Base-by-base conservation (phyloP, 2,797 vertebrate genomes). In the Tapirus indicus region DNA sequence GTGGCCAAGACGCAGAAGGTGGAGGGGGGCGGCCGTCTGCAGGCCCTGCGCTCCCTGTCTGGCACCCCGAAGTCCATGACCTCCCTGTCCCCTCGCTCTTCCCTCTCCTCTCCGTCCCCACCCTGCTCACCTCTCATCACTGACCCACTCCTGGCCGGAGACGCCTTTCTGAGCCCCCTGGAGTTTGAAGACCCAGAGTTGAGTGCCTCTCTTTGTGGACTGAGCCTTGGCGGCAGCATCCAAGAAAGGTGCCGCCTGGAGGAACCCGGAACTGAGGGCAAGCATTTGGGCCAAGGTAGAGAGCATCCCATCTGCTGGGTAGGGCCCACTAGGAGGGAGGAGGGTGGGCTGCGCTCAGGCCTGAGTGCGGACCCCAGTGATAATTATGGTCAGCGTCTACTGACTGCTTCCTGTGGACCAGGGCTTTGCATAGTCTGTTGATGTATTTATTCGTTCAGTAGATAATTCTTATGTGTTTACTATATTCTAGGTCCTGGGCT, bases 11-110 rank as follows among this genome's bases (percentile, higher is more conserved):
- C 99, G 80, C 99, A 98, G 52, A 98, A 98, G 97, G 94, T 93
- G 0, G 98, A 98, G 12, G 95, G 97, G 18, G 90, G 99, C 0
- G 95, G 99, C 93, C 99, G 99, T 80, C 94, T 99, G 47, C 99
- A 99, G 97, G 98, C 98, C 12, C 99, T 99, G 86, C 99, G 99
- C 88, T 99, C 98, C 1, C 98, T 99, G 47, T 99, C 99, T 0
- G 99, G 99, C 92, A 99, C 99, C 25, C 99, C 99, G 0, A 99
- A 98, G 96, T 99, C 99, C 21, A 99, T 99, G 99, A 99, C 98
- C 96, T 99, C 99, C 0, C 98, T 99, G 5, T 99, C 99, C 0
- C 99, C 99, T 0, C 99, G 99, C n/a, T 99, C 99, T 2, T 99
- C 99, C 3, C 99, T 99, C 11, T 99, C 99, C 64, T 99, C 99